Evolutionary conservation across 2,888 invertebrate genomes (phyloP), one percentile per base, ranked within the genome.

Genomic region (Phaonia tiefii): DNA sequence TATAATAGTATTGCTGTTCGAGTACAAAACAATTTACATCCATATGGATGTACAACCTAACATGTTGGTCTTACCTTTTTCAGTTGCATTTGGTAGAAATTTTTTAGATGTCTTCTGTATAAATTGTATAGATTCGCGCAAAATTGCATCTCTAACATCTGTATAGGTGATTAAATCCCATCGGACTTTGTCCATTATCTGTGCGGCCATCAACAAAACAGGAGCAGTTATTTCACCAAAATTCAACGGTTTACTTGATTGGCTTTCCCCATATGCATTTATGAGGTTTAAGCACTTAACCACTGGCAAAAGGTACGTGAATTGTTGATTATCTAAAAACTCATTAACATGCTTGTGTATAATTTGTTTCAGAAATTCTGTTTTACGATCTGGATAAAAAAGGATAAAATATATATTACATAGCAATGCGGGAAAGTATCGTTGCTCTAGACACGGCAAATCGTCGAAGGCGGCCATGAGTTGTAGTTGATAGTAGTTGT

Each of bases 81-180:
- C 87, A 4, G 84, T 85, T 0, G 87, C 87, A 56, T 85, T 56
- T 10, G 87, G 87, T 39, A 88, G 71, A 75, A 88, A 87, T 37
- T 84, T 86, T 65, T 87, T 87, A 0, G 86, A 84, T 0, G 87
- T 85, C 13, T 83, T 83, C 63, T 86, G 85, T 42, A 88, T 84
- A 74, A 88, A 87, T 44, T 84, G 83, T 66, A 86, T 87, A 26
- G 87, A 86, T 26, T 83, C 84, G 4, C 84, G 83, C 0, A 89
- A 83, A 70, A 89, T 84, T 75, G 85, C 85, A 75, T 88, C 88
- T 2, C 85, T 84, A 5, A 85, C 82, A 74, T 86, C 85, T 0
- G 86, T 85, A 73, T 87, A 89, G 0, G 85, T 87, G 4, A 87
- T 82, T 3, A 89, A 80, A 81, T 88, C 87, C 89, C 89, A 89